Percentiles rank a stretch among this genome's conserved stretches.
These are phyloP conservation scores for Corythoichthys intestinalis DNA, from an alignment of 2,113 vertebrate genomes.

Conservation along the genomic window DNA sequence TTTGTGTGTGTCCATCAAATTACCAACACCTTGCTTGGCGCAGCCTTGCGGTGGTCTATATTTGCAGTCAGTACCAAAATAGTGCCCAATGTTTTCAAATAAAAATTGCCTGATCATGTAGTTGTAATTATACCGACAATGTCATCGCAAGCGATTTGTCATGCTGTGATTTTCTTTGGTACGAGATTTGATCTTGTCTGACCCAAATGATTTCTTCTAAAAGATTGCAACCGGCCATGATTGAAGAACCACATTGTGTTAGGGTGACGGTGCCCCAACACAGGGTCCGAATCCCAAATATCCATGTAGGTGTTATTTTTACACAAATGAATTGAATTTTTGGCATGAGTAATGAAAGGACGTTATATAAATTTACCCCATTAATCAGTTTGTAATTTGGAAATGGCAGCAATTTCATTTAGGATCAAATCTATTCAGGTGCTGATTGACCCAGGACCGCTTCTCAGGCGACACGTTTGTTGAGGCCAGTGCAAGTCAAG, in stretches of 20 bases:
- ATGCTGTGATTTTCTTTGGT: background rate
- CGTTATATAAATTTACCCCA: slow-evolving; percentile 17
- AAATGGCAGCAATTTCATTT: slow-evolving; percentile 52
- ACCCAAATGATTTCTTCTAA: background rate
- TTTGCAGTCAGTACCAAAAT: background rate
- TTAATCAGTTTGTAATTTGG: slow-evolving; percentile 54
- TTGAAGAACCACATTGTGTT: background rate
- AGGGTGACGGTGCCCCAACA: background rate
- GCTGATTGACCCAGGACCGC: slow-evolving; percentile 56
- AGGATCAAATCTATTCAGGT: slow-evolving; percentile 47
- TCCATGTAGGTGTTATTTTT: slow-evolving; percentile 9
- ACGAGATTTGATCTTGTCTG: background rate
- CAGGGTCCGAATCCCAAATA: slow-evolving; percentile 4
- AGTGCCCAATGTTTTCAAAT: background rate
- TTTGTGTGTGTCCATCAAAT: no score
- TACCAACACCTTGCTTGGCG: no score
- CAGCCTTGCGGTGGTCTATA: background rate
- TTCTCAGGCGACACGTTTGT: slow-evolving; percentile 31
- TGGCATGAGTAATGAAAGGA: slow-evolving; percentile 22
- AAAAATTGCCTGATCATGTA: background rate
- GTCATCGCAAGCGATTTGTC: background rate
- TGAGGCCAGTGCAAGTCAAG: slow-evolving; percentile 67
- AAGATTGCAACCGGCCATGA: background rate
- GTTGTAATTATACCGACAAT: background rate
- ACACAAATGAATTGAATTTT: slow-evolving; percentile 16